Evolutionary conservation across 64 coral and sea anemone species (phyloP).

Genomic region (Montipora cactus): DNA sequence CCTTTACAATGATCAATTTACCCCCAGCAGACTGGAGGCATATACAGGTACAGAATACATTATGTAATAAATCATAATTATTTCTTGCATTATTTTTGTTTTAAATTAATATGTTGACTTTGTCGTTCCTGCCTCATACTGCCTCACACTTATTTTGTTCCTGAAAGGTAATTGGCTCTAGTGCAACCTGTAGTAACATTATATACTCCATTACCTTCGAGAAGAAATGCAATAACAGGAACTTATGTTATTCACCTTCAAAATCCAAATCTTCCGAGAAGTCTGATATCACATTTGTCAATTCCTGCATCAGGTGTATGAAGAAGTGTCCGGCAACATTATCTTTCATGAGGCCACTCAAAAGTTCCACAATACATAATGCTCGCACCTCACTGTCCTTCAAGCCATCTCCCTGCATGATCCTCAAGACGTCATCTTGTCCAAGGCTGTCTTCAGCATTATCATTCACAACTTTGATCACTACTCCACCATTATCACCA

Average conservation of each 20-base stretch:
- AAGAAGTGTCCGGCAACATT: constrained; percentile 85
- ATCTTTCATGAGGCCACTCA: constrained; percentile 58
- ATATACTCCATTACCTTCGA: no score
- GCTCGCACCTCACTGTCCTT: constrained; percentile 64
- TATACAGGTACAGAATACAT: no score
- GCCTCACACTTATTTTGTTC: no score
- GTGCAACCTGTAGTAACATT: no score
- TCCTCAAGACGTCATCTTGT: constrained; percentile 36
- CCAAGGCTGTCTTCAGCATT: neutral
- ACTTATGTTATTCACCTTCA: neutral
- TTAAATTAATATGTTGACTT: no score
- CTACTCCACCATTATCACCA: constrained; percentile 81
- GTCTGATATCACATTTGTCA: constrained; percentile 79
- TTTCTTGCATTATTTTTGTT: no score
- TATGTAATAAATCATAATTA: no score
- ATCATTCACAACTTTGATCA: constrained; percentile 25
- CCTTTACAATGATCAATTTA: no score
- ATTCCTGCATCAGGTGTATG: constrained; percentile 77
- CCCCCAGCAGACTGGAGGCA: no score
- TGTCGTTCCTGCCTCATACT: no score
- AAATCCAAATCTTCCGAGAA: constrained; percentile 17
- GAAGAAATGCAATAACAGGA: neutral
- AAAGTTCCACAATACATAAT: constrained; percentile 81
- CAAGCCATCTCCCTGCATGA: constrained; percentile 18
- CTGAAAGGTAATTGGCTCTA: no score